Percentiles rank a stretch among this genome's conserved stretches.
These are phyloP conservation scores for Pempheris klunzingeri DNA, from an alignment of 2,797 vertebrate species.

Conservation along the genomic window DNA sequence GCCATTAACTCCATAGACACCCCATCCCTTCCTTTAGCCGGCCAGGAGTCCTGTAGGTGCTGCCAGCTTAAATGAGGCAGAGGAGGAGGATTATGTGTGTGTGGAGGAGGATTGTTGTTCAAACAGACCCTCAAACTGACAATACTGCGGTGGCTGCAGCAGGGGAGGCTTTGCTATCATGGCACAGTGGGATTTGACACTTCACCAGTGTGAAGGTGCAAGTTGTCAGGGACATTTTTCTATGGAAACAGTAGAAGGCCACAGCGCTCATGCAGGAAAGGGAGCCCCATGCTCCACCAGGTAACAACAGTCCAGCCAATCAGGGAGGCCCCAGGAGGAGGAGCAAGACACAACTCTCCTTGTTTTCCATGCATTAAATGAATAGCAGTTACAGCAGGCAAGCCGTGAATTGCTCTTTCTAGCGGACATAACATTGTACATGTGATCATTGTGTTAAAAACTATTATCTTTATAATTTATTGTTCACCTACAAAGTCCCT, in stretches of 20 bases:
- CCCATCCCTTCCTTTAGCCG: constrained; percentile 2
- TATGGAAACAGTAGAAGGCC: constrained; percentile 48
- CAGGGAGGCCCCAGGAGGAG: constrained; percentile 63
- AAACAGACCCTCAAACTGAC: constrained; percentile 64
- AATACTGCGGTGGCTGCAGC: constrained; percentile 41
- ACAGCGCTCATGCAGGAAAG: constrained; percentile 18
- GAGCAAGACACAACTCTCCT: constrained; percentile 37
- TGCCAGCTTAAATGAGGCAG: constrained; percentile 50
- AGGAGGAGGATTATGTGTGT: constrained; percentile 49
- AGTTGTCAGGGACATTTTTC: constrained; percentile 66
- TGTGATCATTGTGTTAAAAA: background rate
- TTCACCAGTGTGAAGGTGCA: constrained; percentile 41
- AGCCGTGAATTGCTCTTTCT: background rate
- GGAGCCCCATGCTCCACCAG: constrained; percentile 67
- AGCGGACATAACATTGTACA: background rate
- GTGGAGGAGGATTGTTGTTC: constrained; percentile 54
- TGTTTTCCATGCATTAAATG: constrained; percentile 36
- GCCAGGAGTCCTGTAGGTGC: constrained; percentile 27
- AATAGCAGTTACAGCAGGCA: constrained; percentile 27
- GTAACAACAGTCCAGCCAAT: constrained; percentile 83
- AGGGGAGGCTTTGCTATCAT: constrained; percentile 31
- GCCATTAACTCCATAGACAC: constrained; percentile 9
- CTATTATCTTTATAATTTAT: background rate
- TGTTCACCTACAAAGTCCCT: background rate
- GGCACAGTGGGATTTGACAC: constrained; percentile 47